Evolutionary conservation across 2,113 vertebrate species (phyloP), one percentile per base, ranked within the genome.

Genomic region (Drymodes brunneopygia): DNA sequence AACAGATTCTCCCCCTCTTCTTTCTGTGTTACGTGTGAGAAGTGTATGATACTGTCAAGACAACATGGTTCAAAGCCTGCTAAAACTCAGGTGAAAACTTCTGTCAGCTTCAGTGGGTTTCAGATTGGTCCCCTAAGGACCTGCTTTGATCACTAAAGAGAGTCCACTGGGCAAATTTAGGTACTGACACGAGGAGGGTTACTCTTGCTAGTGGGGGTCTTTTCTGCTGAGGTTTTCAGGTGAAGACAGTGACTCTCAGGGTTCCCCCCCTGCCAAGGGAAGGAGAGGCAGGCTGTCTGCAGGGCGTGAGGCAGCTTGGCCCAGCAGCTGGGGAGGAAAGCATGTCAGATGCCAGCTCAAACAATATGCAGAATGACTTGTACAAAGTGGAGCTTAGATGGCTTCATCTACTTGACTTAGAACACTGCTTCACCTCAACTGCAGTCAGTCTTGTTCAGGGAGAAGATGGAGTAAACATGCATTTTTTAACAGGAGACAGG

Each of bases 401-500:
- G 13, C 3, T 1, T 60, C 75, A 72, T 58, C 79, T 53, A 10
- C 80, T 45, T 80, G 90, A 65, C 56, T 35, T 50, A 36, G 45
- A 85, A 25, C 38, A 70, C 14, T 33, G 6, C 33, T 61, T 80
- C 50, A 40, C 33, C 33, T 78, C 36, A 0, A 0, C 42, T 86
- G 79, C 62, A 77, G 74, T 33, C 40, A 14, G 66, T 24, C 79
- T 35, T 57, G 29, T 73, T 83, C 36, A 18, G 28, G 64, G 57
- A 51, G 42, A 56, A 87, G 53, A 40, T 1, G 3, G 29, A 62
- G 31, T 48, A 90, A 94, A 75, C 48, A 15, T 45, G 40, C 21
- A 2, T 81, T 75, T 91, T 94, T 92, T 45, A 91, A 71, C 57
- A 82, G 89, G 81, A 62, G 78, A 95, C 57, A 64, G 77, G 89